These are phyloP conservation scores for Phalera bucephala DNA, from an alignment of 2,888 invertebrate genomes.

Conservation along the genomic window DNA sequence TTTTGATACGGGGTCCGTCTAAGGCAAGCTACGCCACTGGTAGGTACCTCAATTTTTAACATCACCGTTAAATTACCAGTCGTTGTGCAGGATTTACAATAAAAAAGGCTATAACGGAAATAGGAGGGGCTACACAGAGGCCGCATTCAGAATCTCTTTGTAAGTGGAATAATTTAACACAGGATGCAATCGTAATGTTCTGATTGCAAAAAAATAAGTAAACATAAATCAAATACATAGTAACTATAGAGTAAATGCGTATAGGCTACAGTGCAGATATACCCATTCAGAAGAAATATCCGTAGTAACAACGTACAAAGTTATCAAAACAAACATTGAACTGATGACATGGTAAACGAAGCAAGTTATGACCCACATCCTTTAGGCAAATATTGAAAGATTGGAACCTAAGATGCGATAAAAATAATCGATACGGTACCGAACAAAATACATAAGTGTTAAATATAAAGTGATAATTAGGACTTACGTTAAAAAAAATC, in stretches of 20 bases:
- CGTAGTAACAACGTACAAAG: slow-evolving; percentile 31
- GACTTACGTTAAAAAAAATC: slow-evolving; percentile 11
- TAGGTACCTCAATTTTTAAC: too few species aligned
- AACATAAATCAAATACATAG: too few species aligned
- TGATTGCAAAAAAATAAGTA: too few species aligned
- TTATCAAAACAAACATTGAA: slow-evolving; percentile 80
- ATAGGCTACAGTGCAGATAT: too few species aligned
- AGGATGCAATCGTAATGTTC: slow-evolving; percentile 26
- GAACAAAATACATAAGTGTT: neutral
- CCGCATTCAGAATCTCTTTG: slow-evolving; percentile 11
- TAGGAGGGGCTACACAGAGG: slow-evolving; percentile 34
- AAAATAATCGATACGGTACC: neutral
- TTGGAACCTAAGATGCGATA: slow-evolving; percentile 1
- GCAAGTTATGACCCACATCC: slow-evolving; percentile 42
- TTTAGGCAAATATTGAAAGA: slow-evolving; percentile 11
- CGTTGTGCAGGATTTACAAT: neutral
- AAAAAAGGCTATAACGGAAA: slow-evolving; percentile 34
- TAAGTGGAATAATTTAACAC: slow-evolving; percentile 14
- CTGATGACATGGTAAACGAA: slow-evolving; percentile 75
- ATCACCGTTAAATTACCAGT: neutral
- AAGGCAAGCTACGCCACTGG: too few species aligned
- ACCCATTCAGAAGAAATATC: too few species aligned
- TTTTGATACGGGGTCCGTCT: too few species aligned
- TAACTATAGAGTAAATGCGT: too few species aligned
- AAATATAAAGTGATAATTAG: neutral